Conservation (phyloP, 2,797 vertebrate genomes). For the Aplochiton taeniatus region DNA sequence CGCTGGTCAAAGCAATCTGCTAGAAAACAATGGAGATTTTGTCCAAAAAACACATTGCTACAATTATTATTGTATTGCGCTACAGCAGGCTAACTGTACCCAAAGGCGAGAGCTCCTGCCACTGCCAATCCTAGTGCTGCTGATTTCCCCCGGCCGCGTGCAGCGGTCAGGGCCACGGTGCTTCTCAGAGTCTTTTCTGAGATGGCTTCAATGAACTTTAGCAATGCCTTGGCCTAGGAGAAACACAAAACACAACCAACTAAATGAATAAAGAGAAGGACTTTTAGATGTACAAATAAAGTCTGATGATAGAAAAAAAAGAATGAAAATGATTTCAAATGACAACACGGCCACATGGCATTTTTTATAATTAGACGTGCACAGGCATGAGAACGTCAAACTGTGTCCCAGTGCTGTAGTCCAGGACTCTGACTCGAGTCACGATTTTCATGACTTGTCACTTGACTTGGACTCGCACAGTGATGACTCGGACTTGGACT, state of each 20-base stretch:
- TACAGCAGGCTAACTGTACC: conserved; percentile 69
- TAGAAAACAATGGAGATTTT: not conserved
- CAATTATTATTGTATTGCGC: too few species aligned
- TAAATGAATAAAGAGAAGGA: not conserved
- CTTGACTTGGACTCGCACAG: too few species aligned
- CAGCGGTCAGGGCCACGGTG: conserved; percentile 92
- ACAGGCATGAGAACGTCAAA: too few species aligned
- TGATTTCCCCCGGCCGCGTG: conserved; percentile 94
- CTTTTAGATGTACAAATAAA: not conserved
- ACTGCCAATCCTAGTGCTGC: conserved; percentile 93
- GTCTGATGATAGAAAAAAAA: not conserved
- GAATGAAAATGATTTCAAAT: too few species aligned
- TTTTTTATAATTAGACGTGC: too few species aligned
- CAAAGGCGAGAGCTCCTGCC: conserved; percentile 93
- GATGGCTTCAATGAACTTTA: conserved; percentile 96
- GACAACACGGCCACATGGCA: too few species aligned
- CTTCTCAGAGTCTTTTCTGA: conserved; percentile 96
- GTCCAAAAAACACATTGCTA: too few species aligned
- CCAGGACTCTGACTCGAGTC: too few species aligned
- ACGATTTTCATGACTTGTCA: too few species aligned
- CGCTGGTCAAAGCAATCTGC: too few species aligned
- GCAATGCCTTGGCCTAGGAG: conserved; percentile 87
- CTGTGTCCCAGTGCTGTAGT: too few species aligned
- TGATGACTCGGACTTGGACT: too few species aligned
- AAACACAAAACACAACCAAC: conserved; percentile 9